Base-by-base conservation (phyloP, 2,113 vertebrate species). In the Clarias macrocephalus region DNA sequence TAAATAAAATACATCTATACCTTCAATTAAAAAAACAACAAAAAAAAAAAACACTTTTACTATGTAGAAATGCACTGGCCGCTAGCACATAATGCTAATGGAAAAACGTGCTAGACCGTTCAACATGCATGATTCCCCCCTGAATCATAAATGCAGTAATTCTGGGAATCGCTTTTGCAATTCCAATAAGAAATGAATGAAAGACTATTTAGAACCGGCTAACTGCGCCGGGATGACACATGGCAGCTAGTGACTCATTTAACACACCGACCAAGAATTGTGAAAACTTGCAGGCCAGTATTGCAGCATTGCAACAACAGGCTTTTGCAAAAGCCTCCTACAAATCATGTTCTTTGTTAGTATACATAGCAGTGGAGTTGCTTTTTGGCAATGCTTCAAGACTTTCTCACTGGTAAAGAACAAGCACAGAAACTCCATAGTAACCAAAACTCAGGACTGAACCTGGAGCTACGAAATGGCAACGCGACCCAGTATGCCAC, bases 311-410 rank as follows among this genome's bases (percentile, higher is more conserved):
- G 28, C 56, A 66, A 70, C 82, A 75, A 75, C 68, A 48, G 30
- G 56, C 83, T 62, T 75, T 85, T 60, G 70, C 68, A 76, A 56
- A 76, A 85, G 68, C 70, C 33, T 75, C 83, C 68, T 75, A 73
- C 66, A 84, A 57, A 73, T 37, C 81, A 66, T 52, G 63, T 66
- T 83, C 62, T 83, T 83, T 81, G 79, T 81, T 62, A 81, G 79
- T 81, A 81, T 81, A 81, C 57, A 81, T 62, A 62, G 30, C 56
- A 23, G 30, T 81, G 79, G 57, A 62, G 30, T 19, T 48, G 42
- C 42, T 48, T 3, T 62, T 81, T 81, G 79, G 79, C 79, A 62
- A 54, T 28, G 52, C 75, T 28, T 56, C 75, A 28, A 52, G 25
- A 28, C 75, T 54, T 79, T n/a, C 75, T 79, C 25, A 16, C 9